Evolutionary conservation across 2,888 invertebrate species (phyloP), one percentile per base, ranked within the genome.

Genomic region (Rhimphoctona megacephalus): DNA sequence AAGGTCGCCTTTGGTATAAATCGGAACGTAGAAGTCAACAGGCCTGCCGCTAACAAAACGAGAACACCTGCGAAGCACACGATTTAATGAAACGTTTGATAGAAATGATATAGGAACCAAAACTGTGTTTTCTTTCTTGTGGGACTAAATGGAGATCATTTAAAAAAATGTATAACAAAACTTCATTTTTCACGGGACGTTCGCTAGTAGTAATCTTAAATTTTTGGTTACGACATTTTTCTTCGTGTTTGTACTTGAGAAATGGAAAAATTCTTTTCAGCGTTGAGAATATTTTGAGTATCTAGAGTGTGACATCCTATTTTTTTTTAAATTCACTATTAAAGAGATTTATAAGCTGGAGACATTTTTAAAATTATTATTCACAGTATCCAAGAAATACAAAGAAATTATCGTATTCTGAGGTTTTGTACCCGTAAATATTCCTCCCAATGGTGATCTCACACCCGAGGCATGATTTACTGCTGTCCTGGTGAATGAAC

Each of bases 401-500:
- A 30, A 22, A 14, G 39, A n/a, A 39, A 73, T 22, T 11, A 6
- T 14, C 5, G 70, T 14, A 43, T 22, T 39, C 1, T 6, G 19
- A 36, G 9, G 4, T 54, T 78, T 67, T 67, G 30, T 78, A 91
- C 92, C 92, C 85, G 98, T 98, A 61, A 97, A 95, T 30, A 97
- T 94, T 1, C 98, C 97, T 0, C 98, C 97, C 0, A 97, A 95
- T 0, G 98, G 96, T 0, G 98, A 98, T 88, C 96, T 95, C 0
- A 98, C 98, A 0, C 98, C 98, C 83, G 98, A 97, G 54, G 98
- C 97, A 92, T 98, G 97, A 95, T 99, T 98, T 25, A 99, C 97
- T 2, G 98, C 98, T 0, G 98, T 97, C 86, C 98, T 95, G 0
- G 97, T 97, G 94, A 98, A 98, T 0, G 97, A 97, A 67, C 97